Evolutionary conservation across 2,888 invertebrate species (phyloP).

Genomic region (Sylvicola cinctus): DNA sequence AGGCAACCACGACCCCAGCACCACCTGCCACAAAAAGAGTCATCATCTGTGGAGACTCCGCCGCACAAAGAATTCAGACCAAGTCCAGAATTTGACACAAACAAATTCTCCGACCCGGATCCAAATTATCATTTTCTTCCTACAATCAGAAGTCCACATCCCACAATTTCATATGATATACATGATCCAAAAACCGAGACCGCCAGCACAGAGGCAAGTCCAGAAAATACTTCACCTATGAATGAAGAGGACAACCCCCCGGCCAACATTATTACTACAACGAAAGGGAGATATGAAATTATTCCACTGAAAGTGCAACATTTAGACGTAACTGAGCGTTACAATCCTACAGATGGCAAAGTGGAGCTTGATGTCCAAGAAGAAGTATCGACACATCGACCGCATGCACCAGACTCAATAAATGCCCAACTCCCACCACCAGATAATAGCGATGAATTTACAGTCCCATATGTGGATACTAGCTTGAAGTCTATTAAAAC

Average conservation of each 20-base stretch:
- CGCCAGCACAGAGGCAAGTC: constrained; percentile 4
- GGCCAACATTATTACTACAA: too few species aligned
- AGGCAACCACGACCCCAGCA: not conserved
- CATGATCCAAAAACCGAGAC: not conserved
- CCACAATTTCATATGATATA: constrained; percentile 1
- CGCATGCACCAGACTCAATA: constrained; percentile 13
- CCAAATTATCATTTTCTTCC: constrained; percentile 20
- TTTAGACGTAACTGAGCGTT: not conserved
- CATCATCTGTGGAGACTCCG: too few species aligned
- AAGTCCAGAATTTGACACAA: constrained; percentile 13
- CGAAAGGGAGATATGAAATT: too few species aligned
- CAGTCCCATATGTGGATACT: constrained; percentile 12
- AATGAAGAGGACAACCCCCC: too few species aligned
- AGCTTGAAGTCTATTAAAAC: too few species aligned
- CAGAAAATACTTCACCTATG: constrained; percentile 1
- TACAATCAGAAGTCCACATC: constrained; percentile 2
- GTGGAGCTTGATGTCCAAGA: not conserved
- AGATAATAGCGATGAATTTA: constrained; percentile 13
- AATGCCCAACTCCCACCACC: constrained; percentile 21
- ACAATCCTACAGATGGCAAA: not conserved
- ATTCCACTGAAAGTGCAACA: too few species aligned
- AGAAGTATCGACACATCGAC: not conserved
- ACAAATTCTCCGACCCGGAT: constrained; percentile 29
- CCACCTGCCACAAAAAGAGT: too few species aligned
- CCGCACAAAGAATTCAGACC: not conserved